Evolutionary conservation across 2,113 vertebrate species (phyloP), one percentile per base, ranked within the genome.

Genomic region (Coturnix japonica): DNA sequence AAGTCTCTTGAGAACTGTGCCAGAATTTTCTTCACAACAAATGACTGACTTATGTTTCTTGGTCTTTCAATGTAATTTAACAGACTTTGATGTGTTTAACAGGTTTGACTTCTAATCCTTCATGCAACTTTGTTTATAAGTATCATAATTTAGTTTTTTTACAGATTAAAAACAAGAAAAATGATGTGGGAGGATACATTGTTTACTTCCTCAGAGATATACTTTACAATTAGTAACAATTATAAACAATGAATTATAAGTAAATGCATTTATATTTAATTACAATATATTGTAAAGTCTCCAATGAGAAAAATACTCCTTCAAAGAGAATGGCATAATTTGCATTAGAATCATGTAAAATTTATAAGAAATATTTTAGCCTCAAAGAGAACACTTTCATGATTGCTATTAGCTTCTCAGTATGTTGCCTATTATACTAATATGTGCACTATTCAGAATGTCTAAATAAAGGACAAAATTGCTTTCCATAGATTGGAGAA

Each of bases 401-500:
- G 89, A 87, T 93, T 51, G 15, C 44, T 92, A 94, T 96, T 96
- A 97, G 22, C 33, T 76, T 93, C 95, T 91, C 93, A 80, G 79
- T 91, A 57, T 91, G 94, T 69, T 5, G 16, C 64, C 59, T 64
- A 94, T 96, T 97, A 95, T 63, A 89, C 41, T 94, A 96, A 95
- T 90, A 85, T 69, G 69, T 92, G 53, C n/a, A 85, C 53, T 53
- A 74, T 93, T 96, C 75, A 93, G 65, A 93, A 97, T 90, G 47
- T 19, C 63, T 86, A 94, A 96, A 92, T 92, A 85, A 93, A 94
- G 30, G n/a, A 93, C 80, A 95, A 95, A 93, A 87, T 51, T 94
- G 39, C 35, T 96, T 93, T 93, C 35, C 56, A 21, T 85, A 95
- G 79, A 81, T 57, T 94, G 60, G 63, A 89, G 92, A 87, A 20